Conservation (phyloP, 2,888 invertebrate species). For the Drosophila pseudotakahashii region DNA sequence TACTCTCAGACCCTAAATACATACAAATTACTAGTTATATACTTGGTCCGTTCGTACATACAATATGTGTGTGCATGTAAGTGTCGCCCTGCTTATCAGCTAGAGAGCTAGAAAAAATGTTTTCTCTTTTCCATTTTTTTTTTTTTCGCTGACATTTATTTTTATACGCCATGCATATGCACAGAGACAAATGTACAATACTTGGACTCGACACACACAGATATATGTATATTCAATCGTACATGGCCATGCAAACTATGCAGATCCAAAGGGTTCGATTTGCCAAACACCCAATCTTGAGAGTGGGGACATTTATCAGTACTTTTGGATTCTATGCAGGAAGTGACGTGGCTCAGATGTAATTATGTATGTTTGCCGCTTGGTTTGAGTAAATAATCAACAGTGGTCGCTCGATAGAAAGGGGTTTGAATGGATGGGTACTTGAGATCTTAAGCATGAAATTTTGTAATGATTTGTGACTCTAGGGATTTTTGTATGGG, state of each 20-base stretch:
- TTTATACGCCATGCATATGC: conserved; percentile 59
- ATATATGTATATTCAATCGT: conserved; percentile 10
- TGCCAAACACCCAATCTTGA: conserved; percentile 13
- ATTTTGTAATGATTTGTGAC: background rate
- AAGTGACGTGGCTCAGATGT: conserved; percentile 30
- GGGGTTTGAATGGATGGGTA: background rate
- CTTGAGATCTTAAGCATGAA: background rate
- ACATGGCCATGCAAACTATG: background rate
- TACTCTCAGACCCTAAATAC: conserved; percentile 25
- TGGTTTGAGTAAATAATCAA: conserved; percentile 19
- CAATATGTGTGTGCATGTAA: conserved; percentile 30
- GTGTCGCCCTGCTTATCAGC: conserved; percentile 66
- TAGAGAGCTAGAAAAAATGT: conserved; percentile 65
- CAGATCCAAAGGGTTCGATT: conserved; percentile 19
- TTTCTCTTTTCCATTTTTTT: conserved; percentile 48
- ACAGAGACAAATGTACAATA: conserved; percentile 23
- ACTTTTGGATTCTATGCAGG: conserved; percentile 1
- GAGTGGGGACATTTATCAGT: conserved; percentile 10
- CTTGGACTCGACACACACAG: conserved; percentile 9
- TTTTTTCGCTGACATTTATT: conserved; percentile 65
- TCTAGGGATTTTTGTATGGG: too few species aligned
- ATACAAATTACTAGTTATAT: conserved; percentile 23
- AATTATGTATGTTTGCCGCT: conserved; percentile 19
- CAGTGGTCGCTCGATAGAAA: conserved; percentile 11
- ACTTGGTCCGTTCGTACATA: background rate